phyloP scores from a whole-genome alignment of 2,888 invertebrate species.

The Cataglyphis albicans region DNA sequence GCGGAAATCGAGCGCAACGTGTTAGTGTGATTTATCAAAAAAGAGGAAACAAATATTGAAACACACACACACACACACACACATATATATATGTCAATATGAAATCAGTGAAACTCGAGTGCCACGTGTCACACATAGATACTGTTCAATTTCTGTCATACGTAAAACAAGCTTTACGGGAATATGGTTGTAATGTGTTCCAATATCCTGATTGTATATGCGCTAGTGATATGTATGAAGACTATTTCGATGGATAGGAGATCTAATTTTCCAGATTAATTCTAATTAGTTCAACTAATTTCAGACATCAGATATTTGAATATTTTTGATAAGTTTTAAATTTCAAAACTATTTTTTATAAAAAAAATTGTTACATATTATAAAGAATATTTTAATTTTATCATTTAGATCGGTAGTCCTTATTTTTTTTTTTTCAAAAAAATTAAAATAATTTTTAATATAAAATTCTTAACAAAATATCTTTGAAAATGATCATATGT shows the following conservation, averaged over 20 bases:
- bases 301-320: neutral
- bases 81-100: constrained; percentile 11
- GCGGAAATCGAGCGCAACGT: neutral
- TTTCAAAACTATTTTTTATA: neutral
- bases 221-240: neutral
- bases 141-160: constrained; percentile 18
- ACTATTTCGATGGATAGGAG: neutral
- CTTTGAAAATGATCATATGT: neutral
- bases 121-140: neutral
- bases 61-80: too few relatives aligned
- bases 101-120: constrained; percentile 3
- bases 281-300: neutral
- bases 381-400: neutral
- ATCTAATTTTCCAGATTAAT: constrained; percentile 11
- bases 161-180: neutral
- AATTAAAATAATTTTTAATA: neutral
- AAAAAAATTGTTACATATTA: neutral
- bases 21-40: neutral
- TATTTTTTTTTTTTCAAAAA: neutral
- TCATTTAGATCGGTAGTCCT: neutral
- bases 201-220: constrained; percentile 15
- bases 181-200: constrained; percentile 4
- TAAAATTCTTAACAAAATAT: neutral
- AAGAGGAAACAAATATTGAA: neutral
- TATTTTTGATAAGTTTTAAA: neutral